These are phyloP conservation scores for Sinosuthora webbiana DNA, from an alignment of 2,113 vertebrate species.

Conservation along the genomic window DNA sequence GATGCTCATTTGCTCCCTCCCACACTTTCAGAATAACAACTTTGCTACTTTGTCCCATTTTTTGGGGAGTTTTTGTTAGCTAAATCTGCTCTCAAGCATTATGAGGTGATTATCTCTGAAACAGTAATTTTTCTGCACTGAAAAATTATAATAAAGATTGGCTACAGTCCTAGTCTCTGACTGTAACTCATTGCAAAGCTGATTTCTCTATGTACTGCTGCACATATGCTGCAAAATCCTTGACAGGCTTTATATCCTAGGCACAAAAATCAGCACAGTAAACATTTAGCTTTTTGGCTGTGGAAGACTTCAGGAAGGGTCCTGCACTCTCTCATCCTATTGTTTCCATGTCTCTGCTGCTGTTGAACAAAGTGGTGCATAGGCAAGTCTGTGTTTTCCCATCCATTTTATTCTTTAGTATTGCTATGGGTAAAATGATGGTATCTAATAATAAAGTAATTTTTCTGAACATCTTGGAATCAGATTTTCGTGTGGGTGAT, in stretches of 20 bases:
- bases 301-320: neutral
- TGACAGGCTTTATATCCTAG: neutral
- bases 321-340: neutral
- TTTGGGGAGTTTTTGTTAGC: neutral
- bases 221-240: neutral
- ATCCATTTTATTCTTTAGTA: neutral
- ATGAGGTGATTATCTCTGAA: neutral
- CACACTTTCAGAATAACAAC: constrained; percentile 28
- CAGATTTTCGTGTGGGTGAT: fast-evolving
- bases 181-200: neutral
- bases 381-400: neutral
- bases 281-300: neutral
- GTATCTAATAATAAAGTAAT: neutral
- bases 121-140: neutral
- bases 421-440: neutral
- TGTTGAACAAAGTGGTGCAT: neutral
- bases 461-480: neutral
- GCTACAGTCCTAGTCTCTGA: neutral
- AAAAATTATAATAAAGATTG: constrained; percentile 3
- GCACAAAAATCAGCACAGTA: neutral
- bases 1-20: constrained; percentile 29
- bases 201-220: neutral
- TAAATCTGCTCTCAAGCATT: neutral
- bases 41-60: neutral
- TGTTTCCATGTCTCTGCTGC: neutral